A percentile compares a stretch with the other conserved stretches of the same genome.
Evolutionary conservation across 2,888 invertebrate species (phyloP).

Genomic region (Torymus aiolomorphi): DNA sequence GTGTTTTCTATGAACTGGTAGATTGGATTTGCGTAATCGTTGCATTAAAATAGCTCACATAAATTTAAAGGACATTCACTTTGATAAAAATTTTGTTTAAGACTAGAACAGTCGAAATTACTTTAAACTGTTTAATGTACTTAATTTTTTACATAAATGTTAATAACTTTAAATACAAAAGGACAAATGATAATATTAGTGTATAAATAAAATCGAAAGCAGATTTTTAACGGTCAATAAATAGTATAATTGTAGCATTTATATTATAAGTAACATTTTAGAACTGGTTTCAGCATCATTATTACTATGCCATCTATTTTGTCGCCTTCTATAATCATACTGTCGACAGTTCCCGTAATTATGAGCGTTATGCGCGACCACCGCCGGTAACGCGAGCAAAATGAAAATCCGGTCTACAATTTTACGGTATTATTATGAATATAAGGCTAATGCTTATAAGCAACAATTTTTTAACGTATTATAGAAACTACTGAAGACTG

Average conservation of each 20-base stretch:
- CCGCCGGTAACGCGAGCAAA: not conserved
- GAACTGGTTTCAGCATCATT: slow-evolving; percentile 43
- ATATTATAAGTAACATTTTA: slow-evolving; percentile 23
- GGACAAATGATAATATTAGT: no score
- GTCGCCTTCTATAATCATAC: slow-evolving; percentile 48
- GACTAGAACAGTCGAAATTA: no score
- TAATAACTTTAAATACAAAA: no score
- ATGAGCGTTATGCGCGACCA: slow-evolving; percentile 9
- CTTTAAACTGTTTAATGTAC: no score
- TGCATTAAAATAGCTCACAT: no score
- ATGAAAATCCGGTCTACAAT: slow-evolving; percentile 21
- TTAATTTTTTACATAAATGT: no score
- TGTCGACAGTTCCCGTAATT: slow-evolving; percentile 48
- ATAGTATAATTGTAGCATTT: slow-evolving; percentile 9
- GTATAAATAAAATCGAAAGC: no score
- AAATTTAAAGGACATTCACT: no score
- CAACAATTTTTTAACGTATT: not conserved
- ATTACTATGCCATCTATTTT: slow-evolving; percentile 46
- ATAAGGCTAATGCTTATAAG: slow-evolving; percentile 13
- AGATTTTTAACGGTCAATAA: slow-evolving; percentile 6
- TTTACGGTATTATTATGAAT: slow-evolving; percentile 33
- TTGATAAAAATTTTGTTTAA: no score
- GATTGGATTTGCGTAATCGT: no score
- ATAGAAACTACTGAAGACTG: slow-evolving; percentile 3
- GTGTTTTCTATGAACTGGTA: no score